These are phyloP conservation scores for Gadus chalcogrammus DNA, from an alignment of 2,113 vertebrate genomes.

Conservation along the genomic window DNA sequence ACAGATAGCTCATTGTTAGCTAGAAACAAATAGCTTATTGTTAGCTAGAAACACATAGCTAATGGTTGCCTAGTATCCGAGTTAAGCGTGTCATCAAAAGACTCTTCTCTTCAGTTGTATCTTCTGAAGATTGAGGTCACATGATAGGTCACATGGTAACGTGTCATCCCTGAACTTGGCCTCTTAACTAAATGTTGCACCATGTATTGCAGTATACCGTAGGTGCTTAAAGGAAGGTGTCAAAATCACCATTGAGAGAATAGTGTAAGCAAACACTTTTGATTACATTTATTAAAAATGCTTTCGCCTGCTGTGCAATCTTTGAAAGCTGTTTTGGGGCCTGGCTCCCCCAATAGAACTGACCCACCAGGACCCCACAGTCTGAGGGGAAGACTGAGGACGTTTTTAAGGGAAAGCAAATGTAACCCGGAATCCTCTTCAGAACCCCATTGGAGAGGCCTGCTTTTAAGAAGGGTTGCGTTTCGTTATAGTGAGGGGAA, in stretches of 20 bases:
- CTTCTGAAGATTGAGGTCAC: constrained; percentile 52
- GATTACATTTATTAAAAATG: neutral
- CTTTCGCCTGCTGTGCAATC: neutral
- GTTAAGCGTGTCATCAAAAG: constrained; percentile 31
- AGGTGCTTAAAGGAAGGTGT: no score
- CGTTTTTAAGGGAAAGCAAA: no score
- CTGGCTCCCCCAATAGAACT: neutral
- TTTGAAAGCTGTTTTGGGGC: constrained; percentile 1
- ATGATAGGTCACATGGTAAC: constrained; percentile 68
- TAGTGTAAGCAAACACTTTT: neutral
- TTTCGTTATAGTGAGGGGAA: no score
- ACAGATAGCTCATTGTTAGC: constrained; percentile 30
- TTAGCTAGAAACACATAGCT: constrained; percentile 22
- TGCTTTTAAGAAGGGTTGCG: no score
- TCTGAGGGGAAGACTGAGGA: no score
- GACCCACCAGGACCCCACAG: no score
- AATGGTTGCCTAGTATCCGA: neutral
- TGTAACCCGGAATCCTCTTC: no score
- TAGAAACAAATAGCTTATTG: constrained; percentile 31
- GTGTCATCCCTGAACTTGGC: constrained; percentile 45
- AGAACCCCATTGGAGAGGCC: no score
- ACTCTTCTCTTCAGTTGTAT: constrained; percentile 38
- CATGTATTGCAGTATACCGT: no score
- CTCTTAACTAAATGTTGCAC: neutral
- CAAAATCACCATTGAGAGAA: neutral